phyloP scores from a whole-genome alignment of 2,113 vertebrate genomes.

The Alligator sinensis region DNA sequence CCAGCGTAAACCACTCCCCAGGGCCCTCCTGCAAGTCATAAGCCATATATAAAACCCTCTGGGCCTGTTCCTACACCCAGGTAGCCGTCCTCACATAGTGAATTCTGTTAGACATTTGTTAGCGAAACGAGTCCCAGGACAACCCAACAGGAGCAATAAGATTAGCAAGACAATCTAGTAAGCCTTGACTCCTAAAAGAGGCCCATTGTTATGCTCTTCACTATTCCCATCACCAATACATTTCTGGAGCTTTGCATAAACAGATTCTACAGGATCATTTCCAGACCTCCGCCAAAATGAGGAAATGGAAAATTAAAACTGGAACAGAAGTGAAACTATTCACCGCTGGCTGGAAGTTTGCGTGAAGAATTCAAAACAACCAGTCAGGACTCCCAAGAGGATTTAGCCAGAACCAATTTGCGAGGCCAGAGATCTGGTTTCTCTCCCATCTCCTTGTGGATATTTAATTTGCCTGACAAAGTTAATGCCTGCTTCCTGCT shows the following conservation, averaged over 20 bases:
- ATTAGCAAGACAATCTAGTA: not conserved
- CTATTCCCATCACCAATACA: not conserved
- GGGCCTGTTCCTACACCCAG: not conserved
- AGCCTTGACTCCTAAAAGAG: not conserved
- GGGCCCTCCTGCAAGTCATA: slow-evolving; percentile 90
- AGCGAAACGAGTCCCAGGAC: not conserved
- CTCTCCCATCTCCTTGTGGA: not conserved
- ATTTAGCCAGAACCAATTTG: not conserved
- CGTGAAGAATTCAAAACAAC: not conserved
- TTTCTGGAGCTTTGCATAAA: not conserved
- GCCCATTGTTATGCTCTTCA: not conserved
- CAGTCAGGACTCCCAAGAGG: not conserved
- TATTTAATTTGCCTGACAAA: not conserved
- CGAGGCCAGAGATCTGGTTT: fast-evolving
- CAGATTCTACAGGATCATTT: not conserved
- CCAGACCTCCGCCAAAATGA: not conserved
- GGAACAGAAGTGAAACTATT: not conserved
- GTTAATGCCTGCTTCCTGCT: not conserved
- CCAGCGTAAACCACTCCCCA: slow-evolving; percentile 91
- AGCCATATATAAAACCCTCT: slow-evolving; percentile 32
- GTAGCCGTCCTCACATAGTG: not conserved
- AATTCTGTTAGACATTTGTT: not conserved
- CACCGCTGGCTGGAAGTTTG: not conserved
- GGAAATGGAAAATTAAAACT: not conserved
- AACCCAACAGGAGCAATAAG: not conserved